Conservation (phyloP, 2,797 vertebrate species). For the Acanthurus tractus region DNA sequence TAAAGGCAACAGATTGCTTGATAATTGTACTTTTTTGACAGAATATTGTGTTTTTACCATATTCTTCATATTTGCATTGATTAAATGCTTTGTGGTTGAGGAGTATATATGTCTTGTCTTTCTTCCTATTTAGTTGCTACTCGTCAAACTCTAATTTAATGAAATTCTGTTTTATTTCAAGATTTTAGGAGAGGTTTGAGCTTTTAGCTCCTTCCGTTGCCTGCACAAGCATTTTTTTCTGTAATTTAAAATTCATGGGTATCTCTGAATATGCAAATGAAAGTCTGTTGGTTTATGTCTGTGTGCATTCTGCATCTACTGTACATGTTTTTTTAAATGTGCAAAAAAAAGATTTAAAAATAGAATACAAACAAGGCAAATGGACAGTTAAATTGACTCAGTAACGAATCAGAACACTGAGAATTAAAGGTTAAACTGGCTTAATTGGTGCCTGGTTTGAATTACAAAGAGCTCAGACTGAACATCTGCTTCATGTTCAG, state of each 20-base stretch:
- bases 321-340: neutral
- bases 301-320: neutral
- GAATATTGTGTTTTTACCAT: too few species aligned
- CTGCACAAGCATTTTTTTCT: neutral
- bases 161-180: neutral
- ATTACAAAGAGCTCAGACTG: neutral
- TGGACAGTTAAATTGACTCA: too few species aligned
- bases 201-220: neutral
- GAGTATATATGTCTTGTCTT: neutral
- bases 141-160: neutral
- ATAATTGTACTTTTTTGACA: too few species aligned
- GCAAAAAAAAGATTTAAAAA: neutral
- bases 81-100: too few species aligned
- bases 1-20: too few species aligned
- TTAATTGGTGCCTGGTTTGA: neutral
- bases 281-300: neutral
- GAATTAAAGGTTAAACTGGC: neutral
- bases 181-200: neutral
- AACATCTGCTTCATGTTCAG: neutral
- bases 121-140: too few species aligned
- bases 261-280: neutral
- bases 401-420: neutral
- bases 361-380: neutral
- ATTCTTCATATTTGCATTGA: too few species aligned
- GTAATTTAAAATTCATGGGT: neutral